Evolutionary conservation across 1,140 invertebrate species (phyloP), one percentile per base, ranked within the genome.

Genomic region (Monochamus saltuarius): DNA sequence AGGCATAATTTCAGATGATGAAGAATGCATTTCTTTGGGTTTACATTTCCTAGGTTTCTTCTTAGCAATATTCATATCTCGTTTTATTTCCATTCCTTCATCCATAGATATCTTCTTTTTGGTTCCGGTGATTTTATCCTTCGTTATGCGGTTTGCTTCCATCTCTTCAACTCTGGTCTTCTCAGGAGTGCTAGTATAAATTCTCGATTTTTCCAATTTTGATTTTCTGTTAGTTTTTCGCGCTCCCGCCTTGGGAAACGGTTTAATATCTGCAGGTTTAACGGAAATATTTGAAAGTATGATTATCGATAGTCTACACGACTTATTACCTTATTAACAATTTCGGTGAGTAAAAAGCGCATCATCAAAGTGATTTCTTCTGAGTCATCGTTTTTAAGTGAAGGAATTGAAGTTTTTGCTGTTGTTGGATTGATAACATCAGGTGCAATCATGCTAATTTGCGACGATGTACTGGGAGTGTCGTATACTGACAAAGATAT

Each of bases 101-200:
- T 29, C 22, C 22, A 29, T 29, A 29, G 22, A 29, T 29, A 29
- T 29, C 22, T 29, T 29, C 22, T 29, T 61, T 50, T 61, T 43
- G 36, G 16, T 46, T 51, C 7, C 2, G 50, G 6, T 43, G n/a
- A 7, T 34, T 61, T 51, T 14, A 29, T 3, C 22, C 39, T 62
- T 62, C 42, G 10, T 13, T 8, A 51, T 47, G 39, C 55, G 36
- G 17, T 29, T 40, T 51, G 19, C 38, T 34, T 52, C 50, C 35
- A 56, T 40, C 56, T 62, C 56, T 56, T 63, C 56, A 39, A 63
- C 39, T 59, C 53, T 56, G 14, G 37, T 51, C 40, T 66, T 66
- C 46, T 62, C 64, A 42, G 60, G 56, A n/a, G 60, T 63, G 22
- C 45, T 14, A 11, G 64, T 65, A 49, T 59, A 62, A 46, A 65